Evolutionary conservation across 2,113 vertebrate species (phyloP).

Genomic region (Thermophis baileyi): DNA sequence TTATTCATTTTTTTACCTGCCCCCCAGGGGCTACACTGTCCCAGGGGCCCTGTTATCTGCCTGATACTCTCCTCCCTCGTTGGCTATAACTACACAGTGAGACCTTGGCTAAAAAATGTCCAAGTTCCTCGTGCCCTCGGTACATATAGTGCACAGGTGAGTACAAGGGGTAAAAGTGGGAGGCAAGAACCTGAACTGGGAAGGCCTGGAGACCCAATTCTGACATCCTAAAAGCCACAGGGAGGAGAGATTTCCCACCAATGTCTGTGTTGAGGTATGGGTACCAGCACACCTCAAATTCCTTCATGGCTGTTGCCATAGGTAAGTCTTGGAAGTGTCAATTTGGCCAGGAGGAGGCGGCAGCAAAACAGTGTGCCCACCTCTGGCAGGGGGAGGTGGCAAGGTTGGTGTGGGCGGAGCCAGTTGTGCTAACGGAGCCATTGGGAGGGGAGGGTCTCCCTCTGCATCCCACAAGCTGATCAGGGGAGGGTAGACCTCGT

Average conservation of each 20-base stretch:
- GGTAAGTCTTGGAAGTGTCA: slow-evolving; percentile 79
- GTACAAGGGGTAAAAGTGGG: background rate
- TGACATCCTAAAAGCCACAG: background rate
- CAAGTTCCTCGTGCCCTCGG: background rate
- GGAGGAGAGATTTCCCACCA: background rate
- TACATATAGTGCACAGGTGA: background rate
- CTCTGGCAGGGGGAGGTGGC: background rate
- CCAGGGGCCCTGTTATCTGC: slow-evolving; percentile 3
- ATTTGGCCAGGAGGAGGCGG: slow-evolving; percentile 63
- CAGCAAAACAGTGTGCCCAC: slow-evolving; percentile 16
- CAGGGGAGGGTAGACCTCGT: slow-evolving; percentile 78
- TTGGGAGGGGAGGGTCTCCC: slow-evolving; percentile 48
- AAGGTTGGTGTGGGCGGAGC: slow-evolving; percentile 34
- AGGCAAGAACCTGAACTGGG: background rate
- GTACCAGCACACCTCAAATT: background rate
- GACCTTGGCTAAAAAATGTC: slow-evolving; percentile 5
- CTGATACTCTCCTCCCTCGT: background rate
- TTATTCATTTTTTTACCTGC: slow-evolving; percentile 1
- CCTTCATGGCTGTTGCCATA: slow-evolving; percentile 68
- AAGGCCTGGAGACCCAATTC: background rate
- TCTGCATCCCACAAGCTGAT: slow-evolving; percentile 82
- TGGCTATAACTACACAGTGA: slow-evolving; percentile 4
- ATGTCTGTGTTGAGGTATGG: background rate
- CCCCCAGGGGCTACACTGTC: slow-evolving; percentile 18
- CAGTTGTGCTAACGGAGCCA: background rate